Evolutionary conservation across 2,888 invertebrate species (phyloP).

Genomic region (Ischnus inquisitorius): DNA sequence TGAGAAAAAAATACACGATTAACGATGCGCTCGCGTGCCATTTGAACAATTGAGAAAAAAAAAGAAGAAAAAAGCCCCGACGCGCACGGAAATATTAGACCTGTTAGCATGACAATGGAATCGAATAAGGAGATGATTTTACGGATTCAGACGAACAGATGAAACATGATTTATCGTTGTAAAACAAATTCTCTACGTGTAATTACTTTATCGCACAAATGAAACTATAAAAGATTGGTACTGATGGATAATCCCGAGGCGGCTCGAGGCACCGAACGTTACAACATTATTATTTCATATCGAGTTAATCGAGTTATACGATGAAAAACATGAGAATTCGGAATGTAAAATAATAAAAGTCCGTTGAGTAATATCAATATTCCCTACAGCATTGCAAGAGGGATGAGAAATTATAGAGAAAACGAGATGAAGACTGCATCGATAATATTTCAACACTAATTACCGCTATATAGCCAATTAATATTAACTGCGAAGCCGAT

Average conservation of each 20-base stretch:
- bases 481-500: background rate
- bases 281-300: too few species aligned
- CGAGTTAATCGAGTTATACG: too few species aligned
- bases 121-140: background rate
- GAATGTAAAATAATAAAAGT: too few species aligned
- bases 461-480: background rate
- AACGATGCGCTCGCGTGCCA: background rate
- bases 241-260: too few species aligned
- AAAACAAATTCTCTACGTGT: background rate
- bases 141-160: background rate
- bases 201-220: background rate
- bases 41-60: background rate
- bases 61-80: too few species aligned
- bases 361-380: too few species aligned
- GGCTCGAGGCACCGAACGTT: too few species aligned
- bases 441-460: background rate
- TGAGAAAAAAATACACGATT: constrained; percentile 26
- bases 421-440: background rate
- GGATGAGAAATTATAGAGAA: background rate
- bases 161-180: background rate
- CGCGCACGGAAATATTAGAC: background rate
- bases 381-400: too few species aligned
- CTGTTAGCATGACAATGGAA: constrained; percentile 2
- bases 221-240: background rate
- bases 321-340: too few species aligned